These are phyloP conservation scores for Eupithecia insigniata DNA, from an alignment of 2,888 invertebrate genomes.

Conservation along the genomic window DNA sequence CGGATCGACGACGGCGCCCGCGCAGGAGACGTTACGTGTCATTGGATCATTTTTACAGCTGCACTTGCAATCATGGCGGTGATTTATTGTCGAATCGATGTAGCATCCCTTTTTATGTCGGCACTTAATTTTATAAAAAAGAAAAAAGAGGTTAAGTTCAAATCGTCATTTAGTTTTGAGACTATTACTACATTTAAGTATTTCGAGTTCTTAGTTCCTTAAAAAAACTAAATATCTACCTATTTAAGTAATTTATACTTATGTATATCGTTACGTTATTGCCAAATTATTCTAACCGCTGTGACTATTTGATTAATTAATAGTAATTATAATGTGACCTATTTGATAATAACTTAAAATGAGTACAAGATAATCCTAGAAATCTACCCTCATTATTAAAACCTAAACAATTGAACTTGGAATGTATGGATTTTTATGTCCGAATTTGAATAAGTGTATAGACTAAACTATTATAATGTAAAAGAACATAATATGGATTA, in stretches of 20 bases:
- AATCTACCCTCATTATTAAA: not conserved
- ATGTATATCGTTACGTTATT: not conserved
- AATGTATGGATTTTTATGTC: not conserved
- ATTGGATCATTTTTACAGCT: conserved; percentile 77
- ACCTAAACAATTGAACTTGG: not conserved
- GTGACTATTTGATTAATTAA: not conserved
- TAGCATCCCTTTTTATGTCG: not conserved
- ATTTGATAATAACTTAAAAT: not conserved
- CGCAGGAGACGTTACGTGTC: conserved; percentile 53
- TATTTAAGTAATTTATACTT: not conserved
- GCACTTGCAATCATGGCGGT: conserved; percentile 60
- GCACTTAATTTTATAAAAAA: not conserved
- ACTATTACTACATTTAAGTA: not conserved
- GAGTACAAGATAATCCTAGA: not conserved
- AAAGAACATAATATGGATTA: not conserved
- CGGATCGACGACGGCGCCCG: conserved; percentile 53
- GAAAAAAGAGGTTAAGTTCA: not conserved
- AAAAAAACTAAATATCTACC: not conserved
- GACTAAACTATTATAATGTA: not conserved
- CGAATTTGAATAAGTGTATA: not conserved
- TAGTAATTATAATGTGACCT: too few species aligned
- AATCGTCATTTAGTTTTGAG: not conserved
- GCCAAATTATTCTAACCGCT: not conserved
- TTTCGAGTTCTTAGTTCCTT: not conserved
- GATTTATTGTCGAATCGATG: conserved; percentile 57